phyloP scores from a whole-genome alignment of 2,113 vertebrate genomes.

The Craseonycteris thonglongyai region DNA sequence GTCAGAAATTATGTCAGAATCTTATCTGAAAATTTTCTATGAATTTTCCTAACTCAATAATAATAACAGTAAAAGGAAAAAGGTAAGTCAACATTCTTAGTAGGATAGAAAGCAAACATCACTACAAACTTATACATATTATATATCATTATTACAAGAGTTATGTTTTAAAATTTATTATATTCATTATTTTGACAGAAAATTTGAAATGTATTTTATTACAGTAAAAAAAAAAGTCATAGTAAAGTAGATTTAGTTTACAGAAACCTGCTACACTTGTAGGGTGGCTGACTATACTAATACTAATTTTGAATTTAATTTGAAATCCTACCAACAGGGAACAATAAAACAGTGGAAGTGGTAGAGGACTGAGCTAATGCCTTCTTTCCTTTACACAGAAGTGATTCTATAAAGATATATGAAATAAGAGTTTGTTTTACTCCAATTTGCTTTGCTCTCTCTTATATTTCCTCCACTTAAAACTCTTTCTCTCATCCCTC shows the following conservation, averaged over 20 bases:
- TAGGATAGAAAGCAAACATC: not conserved
- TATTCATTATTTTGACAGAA: not conserved
- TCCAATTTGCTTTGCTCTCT: not conserved
- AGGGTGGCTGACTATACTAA: not conserved
- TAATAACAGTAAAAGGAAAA: not conserved
- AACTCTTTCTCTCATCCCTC: not conserved
- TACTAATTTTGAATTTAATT: not conserved
- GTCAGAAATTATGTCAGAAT: not conserved
- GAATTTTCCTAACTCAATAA: not conserved
- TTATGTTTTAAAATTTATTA: not conserved
- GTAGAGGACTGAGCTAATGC: not conserved
- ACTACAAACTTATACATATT: not conserved
- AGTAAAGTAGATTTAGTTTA: not conserved
- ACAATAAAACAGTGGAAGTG: not conserved
- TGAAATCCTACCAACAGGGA: not conserved
- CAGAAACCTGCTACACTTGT: not conserved
- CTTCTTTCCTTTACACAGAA: not conserved
- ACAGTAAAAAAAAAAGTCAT: not conserved
- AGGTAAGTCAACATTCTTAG: not conserved
- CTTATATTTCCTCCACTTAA: not conserved
- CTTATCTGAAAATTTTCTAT: conserved; percentile 7
- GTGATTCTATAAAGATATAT: not conserved
- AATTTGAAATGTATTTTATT: not conserved
- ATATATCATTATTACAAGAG: not conserved
- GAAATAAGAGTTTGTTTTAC: not conserved